Base-by-base conservation (phyloP, 1,140 invertebrate genomes). In the Caenorhabditis brenneri region DNA sequence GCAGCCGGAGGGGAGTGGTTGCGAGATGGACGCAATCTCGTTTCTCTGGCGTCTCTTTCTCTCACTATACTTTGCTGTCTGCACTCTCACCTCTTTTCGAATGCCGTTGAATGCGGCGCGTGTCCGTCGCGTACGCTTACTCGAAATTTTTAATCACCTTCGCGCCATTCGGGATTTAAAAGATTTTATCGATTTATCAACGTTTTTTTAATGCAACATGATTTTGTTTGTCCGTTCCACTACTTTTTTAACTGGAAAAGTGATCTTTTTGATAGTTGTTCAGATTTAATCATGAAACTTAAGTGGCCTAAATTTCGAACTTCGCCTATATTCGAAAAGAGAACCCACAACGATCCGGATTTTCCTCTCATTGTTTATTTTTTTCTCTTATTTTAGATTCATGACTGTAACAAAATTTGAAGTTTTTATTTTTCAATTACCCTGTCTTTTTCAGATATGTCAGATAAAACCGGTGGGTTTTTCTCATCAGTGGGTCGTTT, bases 371-470 rank as follows among this genome's bases (percentile, higher is more conserved):
- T n/a, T n/a, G n/a, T n/a, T n/a, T n/a, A n/a, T n/a, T n/a, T n/a
- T n/a, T n/a, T n/a, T n/a, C n/a, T n/a, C n/a, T n/a, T n/a, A n/a
- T n/a, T n/a, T n/a, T n/a, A n/a, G n/a, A n/a, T n/a, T n/a, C n/a
- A n/a, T n/a, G n/a, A n/a, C n/a, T n/a, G n/a, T n/a, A n/a, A n/a
- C n/a, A n/a, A n/a, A n/a, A n/a, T n/a, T n/a, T n/a, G n/a, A n/a
- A n/a, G n/a, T n/a, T n/a, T n/a, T n/a, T n/a, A n/a, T n/a, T n/a
- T n/a, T n/a, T n/a, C n/a, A n/a, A n/a, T n/a, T n/a, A n/a, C n/a
- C n/a, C n/a, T n/a, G n/a, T n/a, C n/a, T 51, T 51, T 74, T 74
- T 46, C 65, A 74, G 65, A 74, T 22, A 74, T 74, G 65, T 74
- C 65, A 1, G 65, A 74, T 42, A 74, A 74, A 74, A 42, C 65